Conservation (phyloP, 2,888 invertebrate species). For the Teinopalpus imperialis region DNA sequence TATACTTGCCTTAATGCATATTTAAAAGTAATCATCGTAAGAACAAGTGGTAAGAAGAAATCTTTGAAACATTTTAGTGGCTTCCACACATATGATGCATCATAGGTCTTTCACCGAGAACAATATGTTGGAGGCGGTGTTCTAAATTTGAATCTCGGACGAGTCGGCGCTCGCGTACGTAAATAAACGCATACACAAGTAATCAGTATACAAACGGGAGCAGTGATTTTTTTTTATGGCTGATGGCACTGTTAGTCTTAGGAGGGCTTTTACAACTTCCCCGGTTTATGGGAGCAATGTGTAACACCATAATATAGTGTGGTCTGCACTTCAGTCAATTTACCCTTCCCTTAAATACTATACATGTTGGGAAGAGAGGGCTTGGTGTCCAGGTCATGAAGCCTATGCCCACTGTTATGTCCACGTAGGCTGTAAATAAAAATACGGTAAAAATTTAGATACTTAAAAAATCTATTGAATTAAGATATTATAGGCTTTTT, state of each 20-base stretch:
- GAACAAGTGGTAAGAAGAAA: too few species aligned
- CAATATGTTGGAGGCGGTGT: constrained; percentile 81
- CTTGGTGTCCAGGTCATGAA: too few species aligned
- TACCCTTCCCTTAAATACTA: constrained; percentile 32
- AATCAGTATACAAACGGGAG: constrained; percentile 75
- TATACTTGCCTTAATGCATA: not conserved
- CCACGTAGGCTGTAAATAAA: too few species aligned
- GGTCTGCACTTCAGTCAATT: constrained; percentile 40
- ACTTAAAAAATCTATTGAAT: too few species aligned
- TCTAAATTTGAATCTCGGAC: constrained; percentile 82
- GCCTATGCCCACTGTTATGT: too few species aligned
- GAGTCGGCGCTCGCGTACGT: constrained; percentile 82
- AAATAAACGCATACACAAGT: constrained; percentile 81
- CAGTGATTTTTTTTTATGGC: too few species aligned
- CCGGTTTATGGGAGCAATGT: too few species aligned
- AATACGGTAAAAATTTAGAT: too few species aligned
- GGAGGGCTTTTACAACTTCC: too few species aligned
- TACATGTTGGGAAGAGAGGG: constrained; percentile 28
- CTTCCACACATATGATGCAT: constrained; percentile 65
- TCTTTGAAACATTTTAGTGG: constrained; percentile 58
- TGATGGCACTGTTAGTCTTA: too few species aligned
- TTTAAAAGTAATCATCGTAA: constrained; percentile 5
- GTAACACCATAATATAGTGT: constrained; percentile 47
- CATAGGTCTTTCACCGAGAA: constrained; percentile 77
- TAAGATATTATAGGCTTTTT: too few species aligned